Evolutionary conservation across 2,113 vertebrate species (phyloP).

Genomic region (Psilopsiagon aymara): DNA sequence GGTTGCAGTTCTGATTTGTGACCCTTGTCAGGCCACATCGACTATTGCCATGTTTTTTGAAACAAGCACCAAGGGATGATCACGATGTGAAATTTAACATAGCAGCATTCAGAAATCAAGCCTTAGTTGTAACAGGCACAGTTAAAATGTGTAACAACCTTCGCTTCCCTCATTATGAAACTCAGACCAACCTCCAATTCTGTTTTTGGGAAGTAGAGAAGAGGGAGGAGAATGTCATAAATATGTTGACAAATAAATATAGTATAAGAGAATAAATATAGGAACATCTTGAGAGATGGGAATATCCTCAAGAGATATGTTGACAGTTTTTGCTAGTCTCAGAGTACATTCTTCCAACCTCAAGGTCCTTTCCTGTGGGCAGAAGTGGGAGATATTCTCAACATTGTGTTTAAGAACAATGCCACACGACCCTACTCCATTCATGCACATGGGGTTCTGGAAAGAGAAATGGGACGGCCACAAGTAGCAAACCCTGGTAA

Average conservation of each 20-base stretch:
- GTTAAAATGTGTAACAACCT: neutral
- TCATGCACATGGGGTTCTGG: constrained; percentile 77
- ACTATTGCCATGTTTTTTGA: neutral
- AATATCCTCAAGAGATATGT: neutral
- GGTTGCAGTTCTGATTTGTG: neutral
- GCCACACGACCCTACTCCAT: constrained; percentile 76
- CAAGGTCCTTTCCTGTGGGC: constrained; percentile 79
- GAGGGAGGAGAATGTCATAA: neutral
- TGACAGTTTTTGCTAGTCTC: neutral
- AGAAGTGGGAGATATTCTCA: constrained; percentile 79
- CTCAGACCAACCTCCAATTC: neutral
- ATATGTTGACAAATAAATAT: neutral
- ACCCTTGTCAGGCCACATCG: neutral
- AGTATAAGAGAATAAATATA: neutral
- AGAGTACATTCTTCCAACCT: neutral
- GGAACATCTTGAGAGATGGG: neutral
- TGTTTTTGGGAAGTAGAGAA: neutral
- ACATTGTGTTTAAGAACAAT: constrained; percentile 79
- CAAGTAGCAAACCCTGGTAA: constrained; percentile 73
- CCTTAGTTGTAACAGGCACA: neutral
- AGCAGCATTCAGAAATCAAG: neutral
- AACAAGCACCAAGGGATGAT: neutral
- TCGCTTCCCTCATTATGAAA: neutral
- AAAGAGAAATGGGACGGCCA: neutral
- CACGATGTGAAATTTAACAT: neutral